Conservation (phyloP, 2,113 vertebrate species). For the Nycticryphes semicollaris region DNA sequence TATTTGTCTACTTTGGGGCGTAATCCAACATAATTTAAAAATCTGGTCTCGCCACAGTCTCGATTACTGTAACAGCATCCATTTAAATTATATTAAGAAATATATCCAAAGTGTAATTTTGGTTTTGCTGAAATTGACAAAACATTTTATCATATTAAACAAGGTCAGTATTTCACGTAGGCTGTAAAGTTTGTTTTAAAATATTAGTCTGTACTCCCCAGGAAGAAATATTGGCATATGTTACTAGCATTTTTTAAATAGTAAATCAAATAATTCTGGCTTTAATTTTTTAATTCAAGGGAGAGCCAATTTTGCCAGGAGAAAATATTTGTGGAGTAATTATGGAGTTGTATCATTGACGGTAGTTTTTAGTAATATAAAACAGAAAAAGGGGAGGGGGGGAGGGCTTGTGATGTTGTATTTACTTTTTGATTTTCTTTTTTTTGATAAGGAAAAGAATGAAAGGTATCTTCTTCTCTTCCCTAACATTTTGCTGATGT, state of each 20-base stretch:
- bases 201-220: not conserved
- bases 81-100: not conserved
- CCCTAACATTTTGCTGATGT: constrained; percentile 93
- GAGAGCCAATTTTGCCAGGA: not conserved
- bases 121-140: not conserved
- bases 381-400: not conserved
- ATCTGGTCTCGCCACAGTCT: not conserved
- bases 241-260: not conserved
- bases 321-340: not conserved
- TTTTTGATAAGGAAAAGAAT: constrained; percentile 87
- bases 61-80: not conserved
- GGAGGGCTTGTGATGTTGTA: not conserved
- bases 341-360: not conserved
- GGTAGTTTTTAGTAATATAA: not conserved
- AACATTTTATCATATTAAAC: not conserved
- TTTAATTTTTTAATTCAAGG: not conserved
- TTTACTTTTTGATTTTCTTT: constrained; percentile 34
- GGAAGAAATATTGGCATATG: not conserved
- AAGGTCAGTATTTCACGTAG: not conserved
- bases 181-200: not conserved
- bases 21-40: not conserved
- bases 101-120: not conserved
- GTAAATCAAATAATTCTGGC: not conserved
- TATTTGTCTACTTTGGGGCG: not conserved
- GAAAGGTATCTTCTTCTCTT: constrained; percentile 98